Evolutionary conservation across 2,888 invertebrate species (phyloP).

Genomic region (Latrodectus hesperus): DNA sequence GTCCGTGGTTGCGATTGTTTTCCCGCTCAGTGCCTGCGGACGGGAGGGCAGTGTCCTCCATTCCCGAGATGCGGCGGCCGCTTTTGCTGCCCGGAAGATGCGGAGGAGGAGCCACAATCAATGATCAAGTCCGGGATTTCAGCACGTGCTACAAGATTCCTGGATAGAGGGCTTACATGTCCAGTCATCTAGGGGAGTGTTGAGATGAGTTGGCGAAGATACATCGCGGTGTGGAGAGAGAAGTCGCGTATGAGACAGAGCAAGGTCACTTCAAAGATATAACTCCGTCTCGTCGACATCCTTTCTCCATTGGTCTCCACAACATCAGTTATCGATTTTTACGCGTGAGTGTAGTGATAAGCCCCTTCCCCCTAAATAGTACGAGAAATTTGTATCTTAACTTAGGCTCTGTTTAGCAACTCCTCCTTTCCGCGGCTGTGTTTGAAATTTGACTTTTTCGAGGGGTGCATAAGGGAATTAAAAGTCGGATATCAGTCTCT

Average conservation of each 20-base stretch:
- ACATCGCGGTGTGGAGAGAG: constrained; percentile 11
- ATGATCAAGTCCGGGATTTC: constrained; percentile 27
- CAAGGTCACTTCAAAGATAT: constrained; percentile 60
- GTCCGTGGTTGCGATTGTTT: constrained; percentile 21
- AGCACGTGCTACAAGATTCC: constrained; percentile 36
- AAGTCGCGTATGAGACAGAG: constrained; percentile 27
- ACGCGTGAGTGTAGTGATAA: neutral
- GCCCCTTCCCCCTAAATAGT: neutral
- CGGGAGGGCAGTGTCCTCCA: constrained; percentile 45
- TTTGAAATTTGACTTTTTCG: neutral
- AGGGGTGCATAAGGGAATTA: no score
- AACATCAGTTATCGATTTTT: constrained; percentile 29
- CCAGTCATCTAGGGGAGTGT: neutral
- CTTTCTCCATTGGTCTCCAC: constrained; percentile 19
- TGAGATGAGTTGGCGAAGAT: neutral
- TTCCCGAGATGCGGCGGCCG: constrained; percentile 18
- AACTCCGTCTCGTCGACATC: constrained; percentile 14
- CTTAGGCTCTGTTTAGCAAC: neutral
- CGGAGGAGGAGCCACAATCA: constrained; percentile 28
- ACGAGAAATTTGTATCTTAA: neutral
- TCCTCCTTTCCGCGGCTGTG: neutral
- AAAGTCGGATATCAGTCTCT: neutral
- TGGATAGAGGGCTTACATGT: neutral
- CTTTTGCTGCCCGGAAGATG: constrained; percentile 4
- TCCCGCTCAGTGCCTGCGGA: constrained; percentile 14